Base-by-base conservation (phyloP, 2,888 invertebrate genomes). In the Timandra comae region DNA sequence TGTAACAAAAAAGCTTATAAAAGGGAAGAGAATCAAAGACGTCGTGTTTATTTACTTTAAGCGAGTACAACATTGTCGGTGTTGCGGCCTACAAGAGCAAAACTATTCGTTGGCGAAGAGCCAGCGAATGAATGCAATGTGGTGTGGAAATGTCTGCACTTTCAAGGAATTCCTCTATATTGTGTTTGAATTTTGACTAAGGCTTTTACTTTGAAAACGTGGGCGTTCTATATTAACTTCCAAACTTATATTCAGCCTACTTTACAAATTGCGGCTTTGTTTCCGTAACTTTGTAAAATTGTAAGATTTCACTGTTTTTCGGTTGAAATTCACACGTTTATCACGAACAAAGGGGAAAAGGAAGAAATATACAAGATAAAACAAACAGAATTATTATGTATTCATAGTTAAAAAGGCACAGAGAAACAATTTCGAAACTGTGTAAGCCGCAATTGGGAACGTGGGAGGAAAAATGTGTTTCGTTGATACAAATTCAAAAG, bases 31-130 rank as follows among this genome's bases (percentile, higher is more conserved):
- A 22, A 8, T 2, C 9, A 22, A 8, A 16, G 16, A 16, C 4
- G 22, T 22, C 7, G n/a, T n/a, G 9, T 22, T 22, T 22, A 8
- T 22, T 22, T 22, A 22, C 22, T 22, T 22, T 8, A n/a, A 23
- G 3, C 9, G 23, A 8, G 22, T 22, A 22, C 22, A 23, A 23
- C 2, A 23, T 7, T 3, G 23, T 23, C 23, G 16, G 16, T n/a
- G n/a, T 16, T 16, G 16, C 33, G 28, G 33, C 28, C 39, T 30
- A 30, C 27, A 30, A 20, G 27, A 29, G 29, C 23, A 11, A 28
- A 47, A 44, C 38, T 39, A 43, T 38, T 43, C 29, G 24, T 40
- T 48, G 45, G 43, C 37, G 2, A 12, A 3, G 13, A 8, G 39
- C 45, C 45, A 48, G 38, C 36, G 30, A 29, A 27, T 25, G 29